Evolutionary conservation across 2,797 vertebrate species (phyloP), one percentile per base, ranked within the genome.

Genomic region (Oryzias dopingdopingensis): DNA sequence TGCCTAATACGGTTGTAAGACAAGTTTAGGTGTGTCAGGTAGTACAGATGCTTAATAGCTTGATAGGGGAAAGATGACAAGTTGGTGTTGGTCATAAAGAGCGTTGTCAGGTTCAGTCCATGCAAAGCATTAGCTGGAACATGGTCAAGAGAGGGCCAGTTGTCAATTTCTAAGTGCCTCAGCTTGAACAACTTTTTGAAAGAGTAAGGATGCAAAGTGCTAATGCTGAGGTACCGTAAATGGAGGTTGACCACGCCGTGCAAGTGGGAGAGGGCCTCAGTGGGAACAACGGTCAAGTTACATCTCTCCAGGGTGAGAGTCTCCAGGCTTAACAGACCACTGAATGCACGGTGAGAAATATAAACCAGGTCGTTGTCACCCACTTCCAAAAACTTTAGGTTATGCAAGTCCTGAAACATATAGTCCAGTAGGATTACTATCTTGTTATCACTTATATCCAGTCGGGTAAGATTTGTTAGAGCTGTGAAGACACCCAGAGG

Each of bases 391-490:
- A 92, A 94, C 76, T 91, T 97, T 44, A 99, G 92, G 84, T 96
- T 98, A 87, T 96, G 95, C 71, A 99, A 86, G 80, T 99, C 97
- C 89, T 99, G 97, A 79, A 99, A 99, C 94, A 98, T 98, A 73
- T 97, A 98, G 88, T 99, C 97, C 78, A 99, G 88, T 61, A 99
- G 91, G 79, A 99, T 98, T 71, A 99, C 97, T 20, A 99, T 96
- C 83, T 98, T 99, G 81, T 99, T 99, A 90, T 99, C 97, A 71
- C 97, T 98, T 82, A 99, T 95, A 90, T 99, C 97, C 26, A 99
- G 93, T 56, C 90, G 92, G 32, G 97, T 99, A 74, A 99, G 92
- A 78, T 99, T 99, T 59, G 95, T 90, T 68, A 99, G 86, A 14
- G 96, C 96, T 0, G 95, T 89, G 82, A 99, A 99, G 44, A 99